phyloP scores from a whole-genome alignment of 2,888 invertebrate species.

The Ormyrus rosae region DNA sequence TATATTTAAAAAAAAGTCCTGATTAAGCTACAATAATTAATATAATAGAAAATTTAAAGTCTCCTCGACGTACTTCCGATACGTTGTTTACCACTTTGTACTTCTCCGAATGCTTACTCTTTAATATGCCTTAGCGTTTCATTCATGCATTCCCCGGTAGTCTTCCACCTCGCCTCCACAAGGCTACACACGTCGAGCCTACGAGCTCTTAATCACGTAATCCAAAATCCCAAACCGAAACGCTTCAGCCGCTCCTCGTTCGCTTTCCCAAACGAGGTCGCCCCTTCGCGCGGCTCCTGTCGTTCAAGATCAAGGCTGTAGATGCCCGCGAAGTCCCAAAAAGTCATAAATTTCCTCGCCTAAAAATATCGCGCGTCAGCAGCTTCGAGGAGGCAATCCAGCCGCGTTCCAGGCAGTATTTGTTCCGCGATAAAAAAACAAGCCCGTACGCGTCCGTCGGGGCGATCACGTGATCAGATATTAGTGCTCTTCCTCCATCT shows the following conservation, averaged over 20 bases:
- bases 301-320: conserved; percentile 27
- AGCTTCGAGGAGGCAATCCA: too few species aligned
- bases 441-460: too few species aligned
- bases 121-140: background rate
- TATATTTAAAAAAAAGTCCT: too few species aligned
- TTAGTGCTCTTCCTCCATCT: too few species aligned
- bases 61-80: background rate
- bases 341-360: too few species aligned
- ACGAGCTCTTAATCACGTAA: conserved; percentile 39
- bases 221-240: background rate
- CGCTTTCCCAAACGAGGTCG: too few species aligned
- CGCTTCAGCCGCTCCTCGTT: background rate
- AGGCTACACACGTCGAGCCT: background rate
- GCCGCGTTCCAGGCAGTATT: too few species aligned
- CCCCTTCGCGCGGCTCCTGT: background rate
- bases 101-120: background rate
- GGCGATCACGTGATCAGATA: too few species aligned
- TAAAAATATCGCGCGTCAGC: background rate
- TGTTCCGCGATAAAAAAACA: too few species aligned
- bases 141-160: background rate
- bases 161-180: background rate
- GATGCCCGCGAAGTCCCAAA: background rate
- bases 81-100: background rate
- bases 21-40: background rate
- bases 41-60: background rate